These are phyloP conservation scores for Nixonia krombeini DNA, from an alignment of 1,140 invertebrate genomes.

Conservation along the genomic window DNA sequence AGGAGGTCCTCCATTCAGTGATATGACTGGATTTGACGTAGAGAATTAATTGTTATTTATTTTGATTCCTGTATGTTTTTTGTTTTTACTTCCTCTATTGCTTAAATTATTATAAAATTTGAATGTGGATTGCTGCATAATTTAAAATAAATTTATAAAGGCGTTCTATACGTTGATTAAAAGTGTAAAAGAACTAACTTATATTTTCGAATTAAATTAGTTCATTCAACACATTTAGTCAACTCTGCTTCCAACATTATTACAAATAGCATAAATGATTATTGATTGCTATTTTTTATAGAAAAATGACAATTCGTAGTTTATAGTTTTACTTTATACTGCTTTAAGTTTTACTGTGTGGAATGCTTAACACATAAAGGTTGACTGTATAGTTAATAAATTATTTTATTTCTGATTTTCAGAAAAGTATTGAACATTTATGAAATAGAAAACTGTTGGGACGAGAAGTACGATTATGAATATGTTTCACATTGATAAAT, in stretches of 20 bases:
- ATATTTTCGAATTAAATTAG: too few species aligned
- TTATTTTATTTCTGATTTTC: constrained; percentile 7
- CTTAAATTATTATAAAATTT: neutral
- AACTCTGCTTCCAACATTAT: too few species aligned
- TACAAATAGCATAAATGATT: too few species aligned
- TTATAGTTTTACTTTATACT: neutral
- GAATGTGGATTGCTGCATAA: too few species aligned
- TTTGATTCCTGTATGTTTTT: constrained; percentile 17
- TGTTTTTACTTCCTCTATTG: neutral
- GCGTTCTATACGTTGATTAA: too few species aligned
- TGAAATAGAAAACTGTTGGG: constrained; percentile 24
- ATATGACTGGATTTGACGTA: constrained; percentile 9
- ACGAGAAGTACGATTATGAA: constrained; percentile 34
- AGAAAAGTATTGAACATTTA: constrained; percentile 27
- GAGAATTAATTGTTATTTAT: constrained; percentile 7
- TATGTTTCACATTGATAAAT: neutral
- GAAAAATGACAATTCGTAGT: too few species aligned
- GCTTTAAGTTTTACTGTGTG: neutral
- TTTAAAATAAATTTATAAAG: too few species aligned
- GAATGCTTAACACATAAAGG: neutral
- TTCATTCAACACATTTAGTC: too few species aligned
- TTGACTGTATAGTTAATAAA: neutral
- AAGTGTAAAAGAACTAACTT: too few species aligned
- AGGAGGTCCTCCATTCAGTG: constrained; percentile 21
- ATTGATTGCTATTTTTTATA: too few species aligned